Conservation (phyloP, 2,797 vertebrate genomes). For the Chlorospingus flavigularis region DNA sequence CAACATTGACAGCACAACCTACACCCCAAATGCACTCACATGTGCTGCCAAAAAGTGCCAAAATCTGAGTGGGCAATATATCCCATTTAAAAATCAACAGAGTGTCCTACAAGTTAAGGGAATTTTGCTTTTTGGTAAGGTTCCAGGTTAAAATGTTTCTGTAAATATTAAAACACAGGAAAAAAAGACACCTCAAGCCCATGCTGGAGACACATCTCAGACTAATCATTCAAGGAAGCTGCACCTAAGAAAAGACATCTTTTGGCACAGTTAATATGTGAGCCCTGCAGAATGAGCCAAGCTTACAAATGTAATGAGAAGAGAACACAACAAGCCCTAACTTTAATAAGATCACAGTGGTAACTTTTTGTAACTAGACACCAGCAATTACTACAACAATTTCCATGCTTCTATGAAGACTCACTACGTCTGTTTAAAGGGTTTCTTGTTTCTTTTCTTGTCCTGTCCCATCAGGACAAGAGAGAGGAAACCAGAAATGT, state of each 20-base stretch:
- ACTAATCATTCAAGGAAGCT: background rate
- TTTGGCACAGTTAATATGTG: background rate
- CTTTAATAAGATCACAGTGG: background rate
- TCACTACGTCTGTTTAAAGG: background rate
- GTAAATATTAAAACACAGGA: background rate
- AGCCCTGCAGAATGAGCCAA: background rate
- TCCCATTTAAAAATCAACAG: background rate
- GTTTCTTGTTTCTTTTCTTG: background rate
- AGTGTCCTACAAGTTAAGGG: background rate
- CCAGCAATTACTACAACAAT: background rate
- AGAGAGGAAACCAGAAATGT: background rate
- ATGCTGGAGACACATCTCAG: background rate
- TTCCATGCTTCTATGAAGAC: background rate
- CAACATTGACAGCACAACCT: background rate
- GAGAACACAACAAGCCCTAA: background rate
- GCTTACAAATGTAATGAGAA: background rate
- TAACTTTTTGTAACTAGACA: background rate
- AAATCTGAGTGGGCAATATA: background rate
- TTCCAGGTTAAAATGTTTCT: background rate
- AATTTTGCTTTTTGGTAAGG: background rate
- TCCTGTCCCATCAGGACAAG: background rate
- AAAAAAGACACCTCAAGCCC: background rate
- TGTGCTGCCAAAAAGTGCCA: background rate
- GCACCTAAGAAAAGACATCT: background rate
- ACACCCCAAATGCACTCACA: background rate